These are phyloP conservation scores for Typhlomys cinereus DNA, from an alignment of 2,113 vertebrate genomes.

Conservation along the genomic window DNA sequence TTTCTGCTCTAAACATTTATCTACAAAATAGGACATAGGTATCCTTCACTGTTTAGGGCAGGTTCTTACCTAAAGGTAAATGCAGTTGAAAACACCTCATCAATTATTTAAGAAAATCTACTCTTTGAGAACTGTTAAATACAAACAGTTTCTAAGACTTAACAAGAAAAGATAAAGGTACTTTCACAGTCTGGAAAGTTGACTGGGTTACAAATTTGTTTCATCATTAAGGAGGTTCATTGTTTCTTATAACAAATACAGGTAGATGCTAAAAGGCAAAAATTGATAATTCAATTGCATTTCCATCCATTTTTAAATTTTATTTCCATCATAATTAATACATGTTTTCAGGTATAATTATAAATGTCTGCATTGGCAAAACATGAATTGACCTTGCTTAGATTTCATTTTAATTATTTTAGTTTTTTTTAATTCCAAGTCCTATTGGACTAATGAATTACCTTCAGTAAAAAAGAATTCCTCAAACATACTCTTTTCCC, in stretches of 20 bases:
- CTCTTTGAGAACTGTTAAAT: conserved; percentile 55
- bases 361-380: not conserved
- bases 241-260: not conserved
- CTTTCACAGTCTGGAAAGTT: not conserved
- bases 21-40: conserved; percentile 70
- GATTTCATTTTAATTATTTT: not conserved
- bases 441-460: not conserved
- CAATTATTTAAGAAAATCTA: conserved; percentile 69
- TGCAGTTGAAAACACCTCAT: conserved; percentile 49
- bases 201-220: conserved; percentile 38
- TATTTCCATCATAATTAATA: not conserved
- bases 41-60: conserved; percentile 44
- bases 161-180: not conserved
- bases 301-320: not conserved
- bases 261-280: not conserved
- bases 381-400: not conserved
- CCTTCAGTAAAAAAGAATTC: conserved; percentile 31
- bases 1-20: conserved; percentile 71
- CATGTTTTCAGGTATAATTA: not conserved
- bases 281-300: not conserved
- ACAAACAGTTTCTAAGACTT: conserved; percentile 57
- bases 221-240: not conserved
- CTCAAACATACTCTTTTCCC: not conserved
- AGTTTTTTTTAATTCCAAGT: not conserved
- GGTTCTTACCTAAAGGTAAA: conserved; percentile 51